Evolutionary conservation across 2,797 vertebrate species (phyloP).

Genomic region (Ptychadena robeensis): DNA sequence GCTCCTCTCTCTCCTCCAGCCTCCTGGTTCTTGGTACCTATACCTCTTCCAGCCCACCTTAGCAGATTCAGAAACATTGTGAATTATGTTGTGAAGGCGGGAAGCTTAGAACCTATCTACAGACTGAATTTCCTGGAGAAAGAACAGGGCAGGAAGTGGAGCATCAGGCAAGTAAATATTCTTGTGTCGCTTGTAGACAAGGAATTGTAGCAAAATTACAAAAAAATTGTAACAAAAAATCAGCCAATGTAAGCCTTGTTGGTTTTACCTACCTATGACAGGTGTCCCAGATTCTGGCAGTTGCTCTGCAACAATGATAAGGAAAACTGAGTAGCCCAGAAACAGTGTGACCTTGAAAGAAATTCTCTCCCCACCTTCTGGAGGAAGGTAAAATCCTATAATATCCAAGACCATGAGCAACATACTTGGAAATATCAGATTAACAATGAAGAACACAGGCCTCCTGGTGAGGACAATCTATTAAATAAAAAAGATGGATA

Average conservation of each 20-base stretch:
- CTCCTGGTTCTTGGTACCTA: too few relatives aligned
- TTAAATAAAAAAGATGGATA: neutral
- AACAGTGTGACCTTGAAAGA: constrained; percentile 97
- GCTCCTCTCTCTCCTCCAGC: too few relatives aligned
- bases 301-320: constrained; percentile 94
- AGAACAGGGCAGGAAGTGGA: too few relatives aligned
- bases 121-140: too few relatives aligned
- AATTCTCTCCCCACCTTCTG: constrained; percentile 92
- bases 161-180: too few relatives aligned
- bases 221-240: neutral
- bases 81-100: too few relatives aligned
- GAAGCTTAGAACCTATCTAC: too few relatives aligned
- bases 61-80: too few relatives aligned
- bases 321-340: constrained; percentile 96
- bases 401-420: constrained; percentile 96
- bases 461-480: constrained; percentile 93
- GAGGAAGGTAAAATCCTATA: constrained; percentile 93
- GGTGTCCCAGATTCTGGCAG: constrained; percentile 91
- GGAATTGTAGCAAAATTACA: neutral
- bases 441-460: constrained; percentile 91
- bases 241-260: neutral
- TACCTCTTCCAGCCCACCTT: too few relatives aligned
- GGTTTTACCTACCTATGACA: constrained; percentile 80
- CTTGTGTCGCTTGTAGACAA: too few relatives aligned
- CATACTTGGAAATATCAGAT: constrained; percentile 90